These are phyloP conservation scores for Ciona savignyi DNA, from an alignment of 23 tunicate genomes.

Conservation along the genomic window DNA sequence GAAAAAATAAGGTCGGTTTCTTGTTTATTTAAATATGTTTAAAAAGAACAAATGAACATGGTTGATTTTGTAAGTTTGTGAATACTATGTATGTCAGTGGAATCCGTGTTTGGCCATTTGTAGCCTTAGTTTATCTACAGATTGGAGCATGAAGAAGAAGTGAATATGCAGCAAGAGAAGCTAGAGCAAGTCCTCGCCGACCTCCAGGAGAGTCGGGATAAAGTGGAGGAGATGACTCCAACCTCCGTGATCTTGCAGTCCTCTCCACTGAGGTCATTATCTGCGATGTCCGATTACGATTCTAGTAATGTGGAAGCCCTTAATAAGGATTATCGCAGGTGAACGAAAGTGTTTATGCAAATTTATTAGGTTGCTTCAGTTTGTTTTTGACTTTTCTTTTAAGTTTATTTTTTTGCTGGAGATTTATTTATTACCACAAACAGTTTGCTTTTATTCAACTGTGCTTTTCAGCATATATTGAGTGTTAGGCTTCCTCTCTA, in stretches of 20 bases:
- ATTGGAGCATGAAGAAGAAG: slow-evolving; percentile 33
- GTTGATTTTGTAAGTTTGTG: too few species aligned
- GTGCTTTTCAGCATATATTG: too few species aligned
- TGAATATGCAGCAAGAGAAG: slow-evolving; percentile 10
- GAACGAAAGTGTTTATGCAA: background rate
- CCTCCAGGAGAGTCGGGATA: slow-evolving; percentile 42
- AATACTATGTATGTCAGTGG: too few species aligned
- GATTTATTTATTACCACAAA: too few species aligned
- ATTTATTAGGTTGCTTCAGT: background rate
- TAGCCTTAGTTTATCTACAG: too few species aligned
- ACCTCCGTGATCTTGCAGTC: slow-evolving; percentile 27
- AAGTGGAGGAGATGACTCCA: slow-evolving; percentile 16
- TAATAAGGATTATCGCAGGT: slow-evolving; percentile 77
- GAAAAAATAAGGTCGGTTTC: slow-evolving; percentile 21
- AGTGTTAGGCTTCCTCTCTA: too few species aligned
- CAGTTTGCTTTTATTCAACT: too few species aligned
- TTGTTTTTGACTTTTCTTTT: background rate
- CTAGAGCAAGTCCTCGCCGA: slow-evolving; percentile 27
- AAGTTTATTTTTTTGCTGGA: background rate
- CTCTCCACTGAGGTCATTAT: slow-evolving; percentile 64
- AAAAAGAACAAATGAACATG: too few species aligned
- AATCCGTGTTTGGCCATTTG: too few species aligned
- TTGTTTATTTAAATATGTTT: too few species aligned
- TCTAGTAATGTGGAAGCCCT: slow-evolving; percentile 68
- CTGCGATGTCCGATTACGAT: slow-evolving; percentile 87